Conservation (phyloP, 2,113 vertebrate genomes). For the Tilapia sparmanii region DNA sequence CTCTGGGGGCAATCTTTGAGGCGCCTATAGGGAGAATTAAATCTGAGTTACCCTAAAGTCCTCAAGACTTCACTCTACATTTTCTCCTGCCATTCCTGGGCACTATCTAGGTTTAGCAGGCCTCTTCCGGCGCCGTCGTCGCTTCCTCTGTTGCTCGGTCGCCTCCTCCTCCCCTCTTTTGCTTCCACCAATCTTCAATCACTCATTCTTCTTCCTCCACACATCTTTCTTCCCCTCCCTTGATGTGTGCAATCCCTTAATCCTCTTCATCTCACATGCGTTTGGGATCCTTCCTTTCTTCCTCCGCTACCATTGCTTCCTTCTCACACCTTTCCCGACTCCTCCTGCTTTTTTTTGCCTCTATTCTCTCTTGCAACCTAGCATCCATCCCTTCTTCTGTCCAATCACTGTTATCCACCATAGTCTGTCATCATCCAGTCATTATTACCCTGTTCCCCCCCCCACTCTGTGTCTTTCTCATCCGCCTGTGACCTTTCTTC, state of each 20-base stretch:
- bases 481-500: slow-evolving; percentile 26
- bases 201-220: slow-evolving; percentile 42
- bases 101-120: slow-evolving; percentile 48
- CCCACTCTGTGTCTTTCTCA: background rate
- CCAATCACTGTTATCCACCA: background rate
- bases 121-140: background rate
- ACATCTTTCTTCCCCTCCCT: slow-evolving; percentile 41
- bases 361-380: background rate
- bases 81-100: background rate
- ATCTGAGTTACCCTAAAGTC: slow-evolving; percentile 24
- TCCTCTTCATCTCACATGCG: slow-evolving; percentile 55
- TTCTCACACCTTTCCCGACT: background rate
- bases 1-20: slow-evolving; percentile 8
- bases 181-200: slow-evolving; percentile 54
- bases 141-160: background rate
- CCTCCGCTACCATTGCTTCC: background rate
- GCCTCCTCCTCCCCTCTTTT: background rate
- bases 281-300: slow-evolving; percentile 7
- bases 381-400: background rate
- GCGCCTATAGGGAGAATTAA: slow-evolving; percentile 27
- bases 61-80: slow-evolving; percentile 17
- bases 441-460: background rate
- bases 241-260: slow-evolving; percentile 64
- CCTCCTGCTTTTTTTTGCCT: background rate
- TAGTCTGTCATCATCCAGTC: slow-evolving; percentile 4